Percentiles rank a stretch among this genome's conserved stretches.
Conservation (phyloP, 2,888 invertebrate genomes). For the Aradus depressus region DNA sequence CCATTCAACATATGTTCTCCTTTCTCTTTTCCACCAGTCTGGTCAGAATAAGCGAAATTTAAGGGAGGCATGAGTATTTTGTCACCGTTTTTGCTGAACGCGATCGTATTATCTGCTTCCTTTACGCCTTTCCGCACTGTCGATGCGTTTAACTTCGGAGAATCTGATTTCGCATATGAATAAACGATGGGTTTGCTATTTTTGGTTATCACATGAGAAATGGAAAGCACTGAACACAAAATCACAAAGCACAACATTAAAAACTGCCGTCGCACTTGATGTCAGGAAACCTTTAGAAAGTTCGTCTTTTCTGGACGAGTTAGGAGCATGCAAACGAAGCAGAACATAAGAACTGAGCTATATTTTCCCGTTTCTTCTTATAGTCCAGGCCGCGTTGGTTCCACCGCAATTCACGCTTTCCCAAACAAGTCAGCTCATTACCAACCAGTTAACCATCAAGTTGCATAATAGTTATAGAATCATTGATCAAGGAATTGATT, state of each 20-base stretch:
- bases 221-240: no score
- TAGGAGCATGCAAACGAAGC: no score
- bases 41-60: constrained; percentile 20
- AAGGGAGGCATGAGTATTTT: constrained; percentile 19
- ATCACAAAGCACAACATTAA: no score
- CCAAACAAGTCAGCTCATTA: background rate
- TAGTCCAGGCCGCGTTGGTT: constrained; percentile 15
- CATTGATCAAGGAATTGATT: constrained; percentile 1
- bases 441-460: constrained; percentile 16
- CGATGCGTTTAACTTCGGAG: background rate
- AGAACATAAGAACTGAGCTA: background rate
- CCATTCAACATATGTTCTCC: constrained; percentile 38
- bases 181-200: constrained; percentile 12
- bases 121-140: no score
- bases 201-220: no score
- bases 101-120: no score
- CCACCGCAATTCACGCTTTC: constrained; percentile 16
- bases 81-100: background rate
- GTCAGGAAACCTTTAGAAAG: no score
- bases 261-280: no score
- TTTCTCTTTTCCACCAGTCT: constrained; percentile 21
- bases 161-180: constrained; percentile 11
- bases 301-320: no score
- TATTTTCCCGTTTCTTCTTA: constrained; percentile 9
- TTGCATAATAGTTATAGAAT: constrained; percentile 18